Evolutionary conservation across 2,888 invertebrate species (phyloP).

Genomic region (Tenthredo distinguenda): DNA sequence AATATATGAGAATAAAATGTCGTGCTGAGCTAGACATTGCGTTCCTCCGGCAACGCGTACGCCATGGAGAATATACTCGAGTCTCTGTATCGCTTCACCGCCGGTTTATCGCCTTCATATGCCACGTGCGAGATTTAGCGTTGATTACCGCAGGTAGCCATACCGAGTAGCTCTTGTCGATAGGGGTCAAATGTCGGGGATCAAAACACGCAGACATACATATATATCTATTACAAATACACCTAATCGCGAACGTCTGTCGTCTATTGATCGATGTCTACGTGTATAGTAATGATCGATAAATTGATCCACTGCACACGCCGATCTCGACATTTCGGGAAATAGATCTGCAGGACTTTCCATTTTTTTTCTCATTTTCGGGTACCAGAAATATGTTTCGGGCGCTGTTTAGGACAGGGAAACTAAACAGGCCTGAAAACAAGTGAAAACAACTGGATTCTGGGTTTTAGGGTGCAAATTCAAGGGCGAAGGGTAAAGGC

Average conservation of each 20-base stretch:
- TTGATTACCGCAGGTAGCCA: slow-evolving; percentile 43
- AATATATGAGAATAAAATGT: slow-evolving; percentile 66
- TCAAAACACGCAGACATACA: slow-evolving; percentile 10
- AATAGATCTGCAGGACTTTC: not conserved
- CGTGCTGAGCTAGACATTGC: slow-evolving; percentile 65
- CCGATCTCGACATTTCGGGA: not conserved
- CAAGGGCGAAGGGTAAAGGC: slow-evolving; percentile 66
- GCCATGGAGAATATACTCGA: slow-evolving; percentile 14
- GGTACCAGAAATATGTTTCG: not conserved
- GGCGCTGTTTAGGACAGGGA: not conserved
- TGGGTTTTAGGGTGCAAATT: slow-evolving; percentile 66
- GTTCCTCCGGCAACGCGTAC: not conserved
- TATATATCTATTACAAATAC: not conserved
- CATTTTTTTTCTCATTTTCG: not conserved
- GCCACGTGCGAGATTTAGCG: slow-evolving; percentile 47
- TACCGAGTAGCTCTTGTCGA: slow-evolving; percentile 45
- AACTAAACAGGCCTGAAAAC: not conserved
- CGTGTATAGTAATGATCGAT: not conserved
- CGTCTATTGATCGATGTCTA: slow-evolving; percentile 2
- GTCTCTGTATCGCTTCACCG: not conserved
- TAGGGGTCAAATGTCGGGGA: slow-evolving; percentile 39
- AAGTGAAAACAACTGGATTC: not conserved
- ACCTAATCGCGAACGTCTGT: slow-evolving; percentile 36
- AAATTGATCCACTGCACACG: not conserved
- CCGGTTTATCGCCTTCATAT: slow-evolving; percentile 17